phyloP scores from a whole-genome alignment of 2,113 vertebrate species.

The Thalassarche chlororhynchos region DNA sequence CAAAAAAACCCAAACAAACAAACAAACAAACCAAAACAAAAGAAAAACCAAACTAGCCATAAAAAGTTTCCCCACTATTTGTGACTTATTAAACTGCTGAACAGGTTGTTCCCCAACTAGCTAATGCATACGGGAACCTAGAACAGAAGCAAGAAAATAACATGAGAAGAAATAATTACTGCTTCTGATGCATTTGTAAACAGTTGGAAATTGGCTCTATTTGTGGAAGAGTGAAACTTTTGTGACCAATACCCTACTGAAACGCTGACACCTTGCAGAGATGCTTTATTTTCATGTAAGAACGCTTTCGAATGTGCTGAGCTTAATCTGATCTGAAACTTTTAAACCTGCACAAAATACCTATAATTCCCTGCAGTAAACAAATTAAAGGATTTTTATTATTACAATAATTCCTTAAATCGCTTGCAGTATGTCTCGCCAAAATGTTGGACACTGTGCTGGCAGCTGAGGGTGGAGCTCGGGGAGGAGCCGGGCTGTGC shows the following conservation, averaged over 20 bases:
- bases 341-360: rapidly evolving
- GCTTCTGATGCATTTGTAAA: neutral
- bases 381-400: rapidly evolving
- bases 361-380: rapidly evolving
- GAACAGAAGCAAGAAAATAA: neutral
- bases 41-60: too few relatives aligned
- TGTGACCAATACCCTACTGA: rapidly evolving
- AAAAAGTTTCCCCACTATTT: neutral
- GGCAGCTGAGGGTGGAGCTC: neutral
- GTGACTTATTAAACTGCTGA: neutral
- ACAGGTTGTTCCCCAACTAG: neutral
- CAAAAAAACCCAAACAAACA: too few relatives aligned
- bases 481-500: neutral
- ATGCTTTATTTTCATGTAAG: neutral
- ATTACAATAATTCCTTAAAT: neutral
- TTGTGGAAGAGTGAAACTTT: neutral
- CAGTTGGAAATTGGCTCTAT: neutral
- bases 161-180: neutral
- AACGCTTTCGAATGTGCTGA: rapidly evolving
- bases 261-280: neutral
- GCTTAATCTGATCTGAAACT: neutral
- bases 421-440: rapidly evolving
- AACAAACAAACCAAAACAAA: too few relatives aligned
- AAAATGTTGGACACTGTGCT: rapidly evolving
- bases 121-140: neutral